phyloP scores from a whole-genome alignment of 1,140 invertebrate species.

The Mizuhopecten yessoensis region DNA sequence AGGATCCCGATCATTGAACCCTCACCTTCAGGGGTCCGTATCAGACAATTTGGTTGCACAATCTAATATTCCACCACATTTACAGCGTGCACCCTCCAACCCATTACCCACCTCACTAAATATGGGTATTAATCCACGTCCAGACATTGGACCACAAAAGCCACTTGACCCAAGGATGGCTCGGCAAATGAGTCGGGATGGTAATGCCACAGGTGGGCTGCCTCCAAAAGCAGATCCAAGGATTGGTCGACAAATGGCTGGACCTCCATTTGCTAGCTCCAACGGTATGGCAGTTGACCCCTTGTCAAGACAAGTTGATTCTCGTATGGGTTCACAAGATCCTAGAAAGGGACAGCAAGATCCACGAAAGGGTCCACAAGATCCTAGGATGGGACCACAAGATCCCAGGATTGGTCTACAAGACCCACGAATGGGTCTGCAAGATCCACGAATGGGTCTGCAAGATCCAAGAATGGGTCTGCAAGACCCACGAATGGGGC shows the following conservation, averaged over 20 bases:
- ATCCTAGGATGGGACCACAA: slow-evolving; percentile 46
- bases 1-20: slow-evolving; percentile 61
- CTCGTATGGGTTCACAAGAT: slow-evolving; percentile 53
- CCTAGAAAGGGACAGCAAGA: slow-evolving; percentile 49
- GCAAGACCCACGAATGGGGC: neutral
- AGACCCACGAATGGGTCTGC: neutral
- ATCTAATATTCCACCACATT: slow-evolving; percentile 51
- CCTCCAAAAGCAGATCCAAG: slow-evolving; percentile 57
- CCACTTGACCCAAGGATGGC: slow-evolving; percentile 54
- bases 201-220: slow-evolving; percentile 44
- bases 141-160: neutral
- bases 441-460: neutral
- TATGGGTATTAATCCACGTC: slow-evolving; percentile 48
- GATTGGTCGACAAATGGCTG: slow-evolving; percentile 45
- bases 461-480: neutral
- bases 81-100: slow-evolving; percentile 50
- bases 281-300: neutral
- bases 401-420: neutral
- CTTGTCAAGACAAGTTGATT: slow-evolving; percentile 54
- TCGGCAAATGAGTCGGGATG: slow-evolving; percentile 61
- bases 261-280: neutral
- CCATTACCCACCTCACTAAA: slow-evolving; percentile 16
- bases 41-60: slow-evolving; percentile 43
- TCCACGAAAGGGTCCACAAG: slow-evolving; percentile 48
- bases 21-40: slow-evolving; percentile 65